A percentile compares a stretch with the other conserved stretches of the same genome.
Evolutionary conservation across 2,797 vertebrate genomes (phyloP).

Genomic region (Trematomus bernacchii): DNA sequence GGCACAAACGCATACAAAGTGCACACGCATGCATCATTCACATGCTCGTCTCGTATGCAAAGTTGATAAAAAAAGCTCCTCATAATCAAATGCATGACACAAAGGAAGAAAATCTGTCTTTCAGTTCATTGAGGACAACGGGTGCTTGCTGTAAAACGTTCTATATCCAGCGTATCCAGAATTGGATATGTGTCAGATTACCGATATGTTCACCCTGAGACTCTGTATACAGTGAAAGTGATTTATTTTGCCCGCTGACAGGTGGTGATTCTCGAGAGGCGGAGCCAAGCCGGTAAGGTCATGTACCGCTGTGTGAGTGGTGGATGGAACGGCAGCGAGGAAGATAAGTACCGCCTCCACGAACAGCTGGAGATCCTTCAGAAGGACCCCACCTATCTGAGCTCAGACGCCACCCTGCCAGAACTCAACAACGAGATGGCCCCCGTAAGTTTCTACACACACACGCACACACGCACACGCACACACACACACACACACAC

Average conservation of each 20-base stretch:
- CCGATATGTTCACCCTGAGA: conserved; percentile 6
- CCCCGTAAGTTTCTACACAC: conserved; percentile 84
- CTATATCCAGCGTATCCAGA: conserved; percentile 10
- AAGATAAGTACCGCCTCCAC: conserved; percentile 89
- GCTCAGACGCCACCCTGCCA: conserved; percentile 86
- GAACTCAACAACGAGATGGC: conserved; percentile 95
- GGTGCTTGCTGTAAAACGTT: conserved; percentile 2
- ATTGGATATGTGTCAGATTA: conserved; percentile 39
- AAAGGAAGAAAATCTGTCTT: not conserved
- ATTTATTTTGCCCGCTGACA: conserved; percentile 63
- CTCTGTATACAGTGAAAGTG: conserved; percentile 35
- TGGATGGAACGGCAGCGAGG: conserved; percentile 93
- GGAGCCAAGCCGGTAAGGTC: conserved; percentile 88
- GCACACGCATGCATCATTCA: not conserved
- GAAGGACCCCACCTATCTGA: conserved; percentile 90
- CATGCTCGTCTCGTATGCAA: not conserved
- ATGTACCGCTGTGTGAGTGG: conserved; percentile 88
- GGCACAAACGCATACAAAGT: not conserved
- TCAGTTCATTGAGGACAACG: conserved; percentile 8
- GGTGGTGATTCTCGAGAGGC: conserved; percentile 94
- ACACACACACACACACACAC: too few relatives aligned
- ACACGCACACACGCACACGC: not conserved
- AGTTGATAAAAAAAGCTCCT: not conserved
- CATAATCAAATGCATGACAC: not conserved
- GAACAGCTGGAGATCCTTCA: conserved; percentile 92